These are phyloP conservation scores for Geotrypetes seraphini DNA, from an alignment of 2,797 vertebrate genomes.

Conservation along the genomic window DNA sequence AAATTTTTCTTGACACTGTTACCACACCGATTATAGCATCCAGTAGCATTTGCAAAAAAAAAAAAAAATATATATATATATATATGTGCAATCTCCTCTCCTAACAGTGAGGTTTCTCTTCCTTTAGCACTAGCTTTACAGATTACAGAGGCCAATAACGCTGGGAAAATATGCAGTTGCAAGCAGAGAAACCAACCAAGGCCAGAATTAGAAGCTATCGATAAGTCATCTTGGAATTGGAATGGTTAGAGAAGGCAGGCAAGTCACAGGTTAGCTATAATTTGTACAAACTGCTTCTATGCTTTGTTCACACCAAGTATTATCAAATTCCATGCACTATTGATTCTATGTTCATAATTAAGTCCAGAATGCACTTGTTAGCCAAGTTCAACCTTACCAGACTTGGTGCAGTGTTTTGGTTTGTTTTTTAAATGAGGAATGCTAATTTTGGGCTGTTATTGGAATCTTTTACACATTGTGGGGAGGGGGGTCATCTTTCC, in stretches of 20 bases:
- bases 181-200: not conserved
- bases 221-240: not conserved
- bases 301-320: no score
- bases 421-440: no score
- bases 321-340: no score
- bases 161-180: not conserved
- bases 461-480: no score
- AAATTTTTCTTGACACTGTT: not conserved
- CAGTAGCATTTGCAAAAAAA: not conserved
- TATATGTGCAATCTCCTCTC: fast-evolving
- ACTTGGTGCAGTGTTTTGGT: no score
- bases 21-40: not conserved
- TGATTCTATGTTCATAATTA: no score
- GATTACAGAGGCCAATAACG: not conserved
- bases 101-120: not conserved
- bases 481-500: no score
- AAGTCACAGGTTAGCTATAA: not conserved
- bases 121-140: not conserved
- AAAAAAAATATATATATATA: no score
- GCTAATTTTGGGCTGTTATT: no score
- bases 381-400: no score
- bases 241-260: fast-evolving
- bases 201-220: not conserved
- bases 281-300: not conserved
- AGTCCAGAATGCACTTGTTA: no score